These are phyloP conservation scores for Drosophila kuntzei DNA, from an alignment of 2,888 invertebrate species.

Conservation along the genomic window DNA sequence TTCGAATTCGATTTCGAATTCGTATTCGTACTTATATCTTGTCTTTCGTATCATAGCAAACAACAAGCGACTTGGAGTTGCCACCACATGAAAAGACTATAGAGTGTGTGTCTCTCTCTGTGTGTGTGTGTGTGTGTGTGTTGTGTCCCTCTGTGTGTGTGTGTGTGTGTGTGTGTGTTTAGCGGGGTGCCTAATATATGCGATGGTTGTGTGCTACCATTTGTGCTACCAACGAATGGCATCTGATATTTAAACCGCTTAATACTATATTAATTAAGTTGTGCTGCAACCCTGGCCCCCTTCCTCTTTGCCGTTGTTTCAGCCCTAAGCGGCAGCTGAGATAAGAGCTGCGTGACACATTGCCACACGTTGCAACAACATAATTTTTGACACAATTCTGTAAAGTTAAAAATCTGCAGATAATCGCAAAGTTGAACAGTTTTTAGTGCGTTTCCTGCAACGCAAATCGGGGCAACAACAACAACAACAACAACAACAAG, in stretches of 20 bases:
- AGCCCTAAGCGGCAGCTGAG: slow-evolving; percentile 1
- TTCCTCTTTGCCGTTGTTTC: background rate
- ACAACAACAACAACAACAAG: slow-evolving; percentile 16
- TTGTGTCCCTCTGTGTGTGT: slow-evolving; percentile 24
- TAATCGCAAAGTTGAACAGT: slow-evolving; percentile 42
- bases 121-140: slow-evolving; percentile 15
- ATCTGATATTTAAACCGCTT: slow-evolving; percentile 50
- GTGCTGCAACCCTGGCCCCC: slow-evolving; percentile 27
- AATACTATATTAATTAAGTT: slow-evolving; percentile 77
- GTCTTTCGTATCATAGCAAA: slow-evolving; percentile 50
- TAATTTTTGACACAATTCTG: slow-evolving; percentile 79
- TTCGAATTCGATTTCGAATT: slow-evolving; percentile 6
- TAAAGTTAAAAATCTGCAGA: slow-evolving; percentile 65
- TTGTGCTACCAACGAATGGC: slow-evolving; percentile 47
- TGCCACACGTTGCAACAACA: slow-evolving; percentile 61
- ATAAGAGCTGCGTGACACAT: slow-evolving; percentile 37
- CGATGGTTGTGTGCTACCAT: slow-evolving; percentile 44
- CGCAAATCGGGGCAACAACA: slow-evolving; percentile 3
- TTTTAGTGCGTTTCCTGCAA: slow-evolving; percentile 44
- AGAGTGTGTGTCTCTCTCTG: slow-evolving; percentile 22
- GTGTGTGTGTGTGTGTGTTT: slow-evolving; percentile 32
- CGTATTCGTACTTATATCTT: slow-evolving; percentile 11
- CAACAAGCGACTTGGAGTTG: slow-evolving; percentile 24
- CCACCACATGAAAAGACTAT: slow-evolving; percentile 4
- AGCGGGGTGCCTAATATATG: slow-evolving; percentile 55